phyloP scores from a whole-genome alignment of 2,888 invertebrate species.

The Caenorhabditis sp. region DNA sequence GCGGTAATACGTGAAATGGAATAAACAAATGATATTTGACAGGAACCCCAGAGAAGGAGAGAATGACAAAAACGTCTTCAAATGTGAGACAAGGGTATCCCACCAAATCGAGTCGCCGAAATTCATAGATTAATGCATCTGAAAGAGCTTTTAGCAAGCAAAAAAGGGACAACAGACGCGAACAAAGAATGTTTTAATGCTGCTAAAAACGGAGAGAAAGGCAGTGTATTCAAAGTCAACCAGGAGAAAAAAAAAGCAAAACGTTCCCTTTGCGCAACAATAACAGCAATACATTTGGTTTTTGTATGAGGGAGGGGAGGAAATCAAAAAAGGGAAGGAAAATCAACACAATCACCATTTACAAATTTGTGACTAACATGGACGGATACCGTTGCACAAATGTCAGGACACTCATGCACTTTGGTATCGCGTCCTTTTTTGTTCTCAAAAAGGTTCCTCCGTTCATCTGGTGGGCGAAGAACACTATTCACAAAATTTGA shows the following conservation, averaged over 20 bases:
- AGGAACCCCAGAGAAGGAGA: neutral
- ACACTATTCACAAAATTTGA: too few relatives aligned
- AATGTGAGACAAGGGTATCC: slow-evolving; percentile 10
- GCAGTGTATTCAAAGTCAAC: slow-evolving; percentile 12
- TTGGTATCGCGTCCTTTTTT: too few relatives aligned
- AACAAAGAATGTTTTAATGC: slow-evolving; percentile 48
- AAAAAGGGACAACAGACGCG: slow-evolving; percentile 13
- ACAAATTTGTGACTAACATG: slow-evolving; percentile 23
- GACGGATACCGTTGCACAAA: neutral
- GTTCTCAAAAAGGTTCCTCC: too few relatives aligned
- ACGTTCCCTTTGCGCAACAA: slow-evolving; percentile 38
- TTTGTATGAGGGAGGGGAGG: neutral
- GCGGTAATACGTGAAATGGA: slow-evolving; percentile 54
- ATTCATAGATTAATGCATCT: slow-evolving; percentile 70
- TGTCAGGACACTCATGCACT: neutral
- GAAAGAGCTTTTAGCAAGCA: slow-evolving; percentile 54
- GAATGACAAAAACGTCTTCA: neutral
- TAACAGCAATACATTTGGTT: slow-evolving; percentile 17
- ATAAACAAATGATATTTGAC: slow-evolving; percentile 63
- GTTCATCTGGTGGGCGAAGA: too few relatives aligned
- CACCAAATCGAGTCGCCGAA: slow-evolving; percentile 43
- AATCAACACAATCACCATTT: slow-evolving; percentile 24
- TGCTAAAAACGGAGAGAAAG: slow-evolving; percentile 7
- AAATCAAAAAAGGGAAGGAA: neutral
- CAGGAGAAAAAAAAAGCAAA: slow-evolving; percentile 16